Evolutionary conservation across 23 tunicate species (phyloP), one percentile per base, ranked within the genome.

Genomic region (Clavelina lepadiformis): DNA sequence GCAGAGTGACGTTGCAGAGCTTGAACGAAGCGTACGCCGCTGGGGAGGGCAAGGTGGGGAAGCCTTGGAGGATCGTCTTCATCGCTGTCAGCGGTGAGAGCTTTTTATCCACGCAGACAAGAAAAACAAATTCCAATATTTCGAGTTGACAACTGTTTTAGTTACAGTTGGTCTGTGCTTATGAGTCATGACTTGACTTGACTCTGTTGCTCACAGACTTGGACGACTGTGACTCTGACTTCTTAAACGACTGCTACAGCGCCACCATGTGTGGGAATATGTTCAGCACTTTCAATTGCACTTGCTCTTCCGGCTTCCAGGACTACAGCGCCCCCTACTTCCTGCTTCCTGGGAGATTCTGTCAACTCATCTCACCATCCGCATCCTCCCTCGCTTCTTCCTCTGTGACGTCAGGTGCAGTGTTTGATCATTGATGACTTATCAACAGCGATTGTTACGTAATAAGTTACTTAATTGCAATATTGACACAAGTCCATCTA

Each of bases 281-380:
- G 18, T 68, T 41, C 13, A 80, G 89, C 13, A 24, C 63, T 2
- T 81, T 34, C 46, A 20, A 38, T 30, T 81, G 89, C 58, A 23
- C 3, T 6, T 81, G 89, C 41, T 19, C 33, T 0, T 13, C 67
- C 13, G 89, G 89, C 2, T 74, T 61, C 56, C 41, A 29, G 0
- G 89, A 81, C 41, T 31, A n/a, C 19, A 78, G 89, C 27, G 31
- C 53, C 6, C 13, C 25, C 11, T 73, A 81, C 38, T 56, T 2
- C 46, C 71, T 81, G 5, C 60, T 81, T n/a, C 68, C 83, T 22
- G 89, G 89, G 4, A 56, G 89, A 52, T 25, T 15, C 0, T 81
- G 89, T 55, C 28, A 63, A 31, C 23, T 0, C 20, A 31, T 51
- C 31, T 11, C 35, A 51, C 0, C 58, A 63, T 22, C 58, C 81